phyloP scores from a whole-genome alignment of 2,113 vertebrate genomes.

The Barbus barbus region DNA sequence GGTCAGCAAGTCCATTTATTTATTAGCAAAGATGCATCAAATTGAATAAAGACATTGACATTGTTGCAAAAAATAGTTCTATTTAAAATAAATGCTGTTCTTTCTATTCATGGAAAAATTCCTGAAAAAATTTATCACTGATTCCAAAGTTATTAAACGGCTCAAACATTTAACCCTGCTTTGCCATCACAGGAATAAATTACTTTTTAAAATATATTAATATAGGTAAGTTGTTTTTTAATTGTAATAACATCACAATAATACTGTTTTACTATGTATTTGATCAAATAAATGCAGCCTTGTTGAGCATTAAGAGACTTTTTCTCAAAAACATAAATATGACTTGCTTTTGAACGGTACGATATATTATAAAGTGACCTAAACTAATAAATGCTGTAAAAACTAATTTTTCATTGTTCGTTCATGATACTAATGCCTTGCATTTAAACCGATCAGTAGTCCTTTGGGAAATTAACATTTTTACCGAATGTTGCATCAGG shows the following conservation, averaged over 20 bases:
- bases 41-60: no score
- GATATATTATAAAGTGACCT: neutral
- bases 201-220: neutral
- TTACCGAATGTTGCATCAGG: neutral
- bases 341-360: neutral
- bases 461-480: neutral
- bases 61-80: no score
- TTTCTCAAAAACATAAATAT: no score
- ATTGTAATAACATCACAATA: no score
- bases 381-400: neutral
- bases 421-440: neutral
- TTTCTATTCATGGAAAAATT: neutral
- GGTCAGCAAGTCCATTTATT: no score
- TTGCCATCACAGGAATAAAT: no score
- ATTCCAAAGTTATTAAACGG: neutral
- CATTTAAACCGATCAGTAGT: neutral
- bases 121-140: neutral
- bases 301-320: no score
- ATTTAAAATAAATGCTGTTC: no score
- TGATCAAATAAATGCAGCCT: neutral
- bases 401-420: neutral
- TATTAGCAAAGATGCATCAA: no score
- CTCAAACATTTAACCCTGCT: neutral
- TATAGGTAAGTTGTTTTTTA: neutral
- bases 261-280: neutral